Percentiles rank a stretch among this genome's conserved stretches.
Conservation (phyloP, 2,113 vertebrate genomes). For the Phaethornis superciliosus region DNA sequence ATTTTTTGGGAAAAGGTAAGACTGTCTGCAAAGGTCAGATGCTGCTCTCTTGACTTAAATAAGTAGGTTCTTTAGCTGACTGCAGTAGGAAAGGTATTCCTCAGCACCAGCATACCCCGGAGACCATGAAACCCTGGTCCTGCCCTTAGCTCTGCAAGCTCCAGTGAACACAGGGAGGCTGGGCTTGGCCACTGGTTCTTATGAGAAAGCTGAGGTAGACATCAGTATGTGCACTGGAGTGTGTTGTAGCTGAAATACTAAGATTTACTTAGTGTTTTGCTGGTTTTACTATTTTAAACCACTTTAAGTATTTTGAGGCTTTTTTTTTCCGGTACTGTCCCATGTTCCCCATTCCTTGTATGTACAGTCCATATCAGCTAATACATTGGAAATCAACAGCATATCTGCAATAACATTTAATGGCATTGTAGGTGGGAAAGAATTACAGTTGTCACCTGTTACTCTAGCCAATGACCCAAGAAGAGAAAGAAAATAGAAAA, state of each 20-base stretch:
- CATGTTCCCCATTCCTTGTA: neutral
- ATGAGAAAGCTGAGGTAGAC: neutral
- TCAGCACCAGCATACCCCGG: neutral
- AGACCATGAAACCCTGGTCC: neutral
- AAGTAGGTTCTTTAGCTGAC: neutral
- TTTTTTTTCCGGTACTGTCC: neutral
- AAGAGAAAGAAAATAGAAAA: neutral
- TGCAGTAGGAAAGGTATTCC: neutral
- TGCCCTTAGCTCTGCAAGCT: neutral
- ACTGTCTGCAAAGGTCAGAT: neutral
- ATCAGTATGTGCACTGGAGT: fast-evolving
- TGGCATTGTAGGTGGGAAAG: neutral
- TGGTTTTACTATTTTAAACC: neutral
- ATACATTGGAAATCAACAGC: neutral
- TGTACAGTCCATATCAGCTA: neutral
- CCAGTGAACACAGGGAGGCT: neutral
- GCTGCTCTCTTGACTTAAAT: neutral
- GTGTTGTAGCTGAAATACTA: neutral
- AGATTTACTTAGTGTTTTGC: neutral
- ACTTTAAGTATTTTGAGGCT: neutral
- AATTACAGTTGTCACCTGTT: neutral
- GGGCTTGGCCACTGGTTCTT: neutral
- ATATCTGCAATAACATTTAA: neutral
- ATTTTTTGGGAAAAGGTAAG: neutral
- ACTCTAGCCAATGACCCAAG: neutral